phyloP scores from a whole-genome alignment of 1,140 invertebrate genomes.

The Polypedilum vanderplanki region DNA sequence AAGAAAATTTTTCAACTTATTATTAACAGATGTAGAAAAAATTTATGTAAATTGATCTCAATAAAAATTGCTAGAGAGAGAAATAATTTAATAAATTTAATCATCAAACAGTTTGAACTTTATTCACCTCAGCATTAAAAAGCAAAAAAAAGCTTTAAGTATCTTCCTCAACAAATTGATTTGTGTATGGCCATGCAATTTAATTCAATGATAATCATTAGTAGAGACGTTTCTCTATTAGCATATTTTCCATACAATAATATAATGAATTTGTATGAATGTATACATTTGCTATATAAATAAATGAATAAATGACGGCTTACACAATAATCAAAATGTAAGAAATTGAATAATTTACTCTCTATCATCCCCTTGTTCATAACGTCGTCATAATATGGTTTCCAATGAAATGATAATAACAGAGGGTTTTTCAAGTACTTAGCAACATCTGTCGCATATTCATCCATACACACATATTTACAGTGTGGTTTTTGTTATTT shows the following conservation, averaged over 20 bases:
- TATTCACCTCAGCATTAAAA: too few species aligned
- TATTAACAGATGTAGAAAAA: too few species aligned
- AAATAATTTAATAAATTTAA: too few species aligned
- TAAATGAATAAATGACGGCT: conserved; percentile 6
- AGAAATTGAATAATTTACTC: conserved; percentile 24
- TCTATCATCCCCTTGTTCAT: conserved; percentile 26
- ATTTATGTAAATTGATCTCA: too few species aligned
- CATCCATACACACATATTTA: not conserved
- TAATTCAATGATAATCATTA: conserved; percentile 20
- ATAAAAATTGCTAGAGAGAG: too few species aligned
- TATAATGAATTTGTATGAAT: conserved; percentile 8
- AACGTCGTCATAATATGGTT: conserved; percentile 2
- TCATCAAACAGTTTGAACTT: too few species aligned
- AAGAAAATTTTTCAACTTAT: too few species aligned
- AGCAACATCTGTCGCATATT: conserved; percentile 22
- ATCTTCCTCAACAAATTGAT: not conserved
- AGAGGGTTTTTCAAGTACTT: conserved; percentile 28
- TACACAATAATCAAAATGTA: conserved; percentile 20
- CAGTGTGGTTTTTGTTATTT: conserved; percentile 27
- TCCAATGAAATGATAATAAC: conserved; percentile 27
- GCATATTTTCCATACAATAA: not conserved
- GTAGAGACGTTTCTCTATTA: not conserved
- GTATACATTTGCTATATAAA: not conserved
- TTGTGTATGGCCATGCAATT: not conserved
- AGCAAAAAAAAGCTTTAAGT: not conserved